These are phyloP conservation scores for Manis crassicaudata DNA, from an alignment of 2,797 vertebrate genomes.

Conservation along the genomic window DNA sequence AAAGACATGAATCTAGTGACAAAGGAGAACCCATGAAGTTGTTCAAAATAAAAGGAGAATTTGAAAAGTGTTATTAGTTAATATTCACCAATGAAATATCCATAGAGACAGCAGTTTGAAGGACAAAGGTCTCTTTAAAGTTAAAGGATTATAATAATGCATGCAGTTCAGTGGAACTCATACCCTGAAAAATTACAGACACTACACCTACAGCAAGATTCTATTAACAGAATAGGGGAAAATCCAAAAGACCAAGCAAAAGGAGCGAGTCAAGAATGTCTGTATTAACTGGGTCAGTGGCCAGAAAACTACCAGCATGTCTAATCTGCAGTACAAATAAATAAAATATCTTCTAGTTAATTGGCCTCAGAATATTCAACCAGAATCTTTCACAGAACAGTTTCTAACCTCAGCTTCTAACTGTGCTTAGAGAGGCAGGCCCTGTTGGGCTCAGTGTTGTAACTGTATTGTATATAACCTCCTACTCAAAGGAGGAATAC, in stretches of 20 bases:
- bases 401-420: neutral
- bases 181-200: slow-evolving; percentile 34
- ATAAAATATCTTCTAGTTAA: neutral
- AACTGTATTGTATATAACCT: neutral
- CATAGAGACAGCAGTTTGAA: slow-evolving; percentile 71
- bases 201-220: neutral
- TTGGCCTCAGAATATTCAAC: neutral
- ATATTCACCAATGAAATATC: slow-evolving; percentile 72
- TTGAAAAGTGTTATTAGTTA: slow-evolving; percentile 42
- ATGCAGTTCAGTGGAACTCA: slow-evolving; percentile 24
- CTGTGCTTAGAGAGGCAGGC: neutral
- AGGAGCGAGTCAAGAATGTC: neutral
- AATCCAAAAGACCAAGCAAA: neutral
- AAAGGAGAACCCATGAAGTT: neutral
- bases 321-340: neutral
- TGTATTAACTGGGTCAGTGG: neutral
- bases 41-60: slow-evolving; percentile 54
- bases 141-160: slow-evolving; percentile 6
- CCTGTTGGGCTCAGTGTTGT: neutral
- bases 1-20: neutral
- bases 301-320: neutral
- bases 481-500: neutral
- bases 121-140: slow-evolving; percentile 62
- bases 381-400: neutral
- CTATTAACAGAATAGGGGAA: slow-evolving; percentile 23